phyloP scores from a whole-genome alignment of 2,797 vertebrate genomes.

The Brachyrhaphis roseni region DNA sequence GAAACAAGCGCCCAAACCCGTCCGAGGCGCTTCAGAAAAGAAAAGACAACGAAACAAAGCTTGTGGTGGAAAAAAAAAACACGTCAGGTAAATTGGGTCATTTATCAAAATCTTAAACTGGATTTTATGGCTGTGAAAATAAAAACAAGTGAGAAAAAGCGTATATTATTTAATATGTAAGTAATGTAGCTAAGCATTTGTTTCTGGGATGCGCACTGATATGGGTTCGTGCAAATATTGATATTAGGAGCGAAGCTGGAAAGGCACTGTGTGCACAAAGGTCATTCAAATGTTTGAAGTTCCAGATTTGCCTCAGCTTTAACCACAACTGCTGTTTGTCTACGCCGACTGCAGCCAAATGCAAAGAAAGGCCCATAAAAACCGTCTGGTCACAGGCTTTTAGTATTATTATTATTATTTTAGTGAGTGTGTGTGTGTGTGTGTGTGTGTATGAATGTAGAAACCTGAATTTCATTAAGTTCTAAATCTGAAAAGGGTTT shows the following conservation, averaged over 20 bases:
- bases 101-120: constrained; percentile 23
- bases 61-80: not conserved
- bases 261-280: constrained; percentile 17
- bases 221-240: constrained; percentile 28
- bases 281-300: constrained; percentile 34
- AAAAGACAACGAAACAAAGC: not conserved
- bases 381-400: not conserved
- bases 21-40: constrained; percentile 31
- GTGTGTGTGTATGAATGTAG: constrained; percentile 23
- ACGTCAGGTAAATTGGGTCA: constrained; percentile 1
- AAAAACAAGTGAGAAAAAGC: constrained; percentile 26
- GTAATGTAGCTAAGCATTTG: not conserved
- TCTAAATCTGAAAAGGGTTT: constrained; percentile 15
- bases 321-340: constrained; percentile 19
- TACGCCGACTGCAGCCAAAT: constrained; percentile 1
- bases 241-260: constrained; percentile 4
- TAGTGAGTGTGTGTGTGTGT: constrained; percentile 10
- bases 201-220: not conserved
- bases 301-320: constrained; percentile 7
- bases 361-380: constrained; percentile 16
- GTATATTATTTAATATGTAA: constrained; percentile 16
- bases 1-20: constrained; percentile 43
- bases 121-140: constrained; percentile 13
- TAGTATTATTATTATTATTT: not conserved
- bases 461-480: constrained; percentile 15